Conservation (phyloP, 2,797 vertebrate species). For the Huso huso region DNA sequence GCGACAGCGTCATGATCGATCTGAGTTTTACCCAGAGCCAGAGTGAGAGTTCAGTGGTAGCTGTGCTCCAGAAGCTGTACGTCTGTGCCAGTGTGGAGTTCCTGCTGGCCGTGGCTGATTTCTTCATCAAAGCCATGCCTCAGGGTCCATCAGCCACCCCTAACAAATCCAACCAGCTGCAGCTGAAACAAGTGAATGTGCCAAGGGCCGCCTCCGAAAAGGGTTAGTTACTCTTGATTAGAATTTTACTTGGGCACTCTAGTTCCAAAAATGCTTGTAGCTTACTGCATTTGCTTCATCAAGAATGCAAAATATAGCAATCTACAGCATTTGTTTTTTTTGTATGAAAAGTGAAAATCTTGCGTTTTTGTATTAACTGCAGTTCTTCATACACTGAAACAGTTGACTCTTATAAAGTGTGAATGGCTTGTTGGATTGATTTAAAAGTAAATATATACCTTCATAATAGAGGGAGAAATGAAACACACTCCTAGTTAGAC, state of each 20-base stretch:
- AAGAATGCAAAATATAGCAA: too few species aligned
- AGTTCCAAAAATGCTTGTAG: too few species aligned
- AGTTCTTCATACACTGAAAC: too few species aligned
- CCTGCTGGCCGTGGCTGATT: slow-evolving; percentile 82
- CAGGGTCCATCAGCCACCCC: slow-evolving; percentile 31
- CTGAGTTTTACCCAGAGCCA: slow-evolving; percentile 65
- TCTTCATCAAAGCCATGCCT: slow-evolving; percentile 85
- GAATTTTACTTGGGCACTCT: background rate
- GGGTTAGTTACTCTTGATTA: slow-evolving; percentile 37
- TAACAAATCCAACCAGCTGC: slow-evolving; percentile 53
- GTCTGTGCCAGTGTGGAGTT: slow-evolving; percentile 93
- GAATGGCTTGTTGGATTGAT: too few species aligned
- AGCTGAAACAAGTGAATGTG: slow-evolving; percentile 51
- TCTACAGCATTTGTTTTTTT: too few species aligned
- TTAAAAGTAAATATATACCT: too few species aligned
- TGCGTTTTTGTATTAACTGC: too few species aligned
- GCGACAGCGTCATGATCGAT: slow-evolving; percentile 71
- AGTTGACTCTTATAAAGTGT: too few species aligned
- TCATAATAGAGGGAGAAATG: too few species aligned
- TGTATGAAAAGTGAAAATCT: too few species aligned
- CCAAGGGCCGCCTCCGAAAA: slow-evolving; percentile 43
- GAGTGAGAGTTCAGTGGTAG: slow-evolving; percentile 54
- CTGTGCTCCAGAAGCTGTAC: slow-evolving; percentile 80
- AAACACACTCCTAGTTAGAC: too few species aligned
- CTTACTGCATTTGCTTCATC: too few species aligned